Conservation (phyloP, 2,888 invertebrate species). For the Cataglyphis cursor region DNA sequence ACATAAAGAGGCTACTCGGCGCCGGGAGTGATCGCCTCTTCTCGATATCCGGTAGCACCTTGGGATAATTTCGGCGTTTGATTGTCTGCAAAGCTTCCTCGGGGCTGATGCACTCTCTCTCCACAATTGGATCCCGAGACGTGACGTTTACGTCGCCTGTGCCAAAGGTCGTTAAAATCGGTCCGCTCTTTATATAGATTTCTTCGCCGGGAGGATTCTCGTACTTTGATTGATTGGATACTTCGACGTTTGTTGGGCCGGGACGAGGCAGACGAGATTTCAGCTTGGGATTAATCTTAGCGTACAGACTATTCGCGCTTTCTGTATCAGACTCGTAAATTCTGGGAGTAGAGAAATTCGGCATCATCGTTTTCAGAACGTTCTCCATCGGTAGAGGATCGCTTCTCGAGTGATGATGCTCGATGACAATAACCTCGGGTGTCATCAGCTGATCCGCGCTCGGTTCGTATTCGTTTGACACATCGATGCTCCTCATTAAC, state of each 20-base stretch:
- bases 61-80: slow-evolving; percentile 93
- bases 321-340: slow-evolving; percentile 84
- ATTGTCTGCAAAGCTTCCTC: slow-evolving; percentile 92
- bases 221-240: slow-evolving; percentile 33
- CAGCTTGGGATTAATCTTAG: slow-evolving; percentile 83
- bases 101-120: slow-evolving; percentile 87
- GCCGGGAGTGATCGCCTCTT: slow-evolving; percentile 84
- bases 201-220: slow-evolving; percentile 65
- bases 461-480: slow-evolving; percentile 66
- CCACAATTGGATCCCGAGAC: slow-evolving; percentile 88
- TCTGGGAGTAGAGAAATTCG: slow-evolving; percentile 82
- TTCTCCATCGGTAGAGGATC: slow-evolving; percentile 85
- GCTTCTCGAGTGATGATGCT: slow-evolving; percentile 85
- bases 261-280: slow-evolving; percentile 79
- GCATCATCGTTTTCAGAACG: slow-evolving; percentile 82
- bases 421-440: slow-evolving; percentile 84
- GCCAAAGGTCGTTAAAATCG: slow-evolving; percentile 82
- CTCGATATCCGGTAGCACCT: slow-evolving; percentile 93
- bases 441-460: slow-evolving; percentile 67
- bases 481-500: slow-evolving; percentile 88
- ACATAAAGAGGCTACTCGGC: slow-evolving; percentile 77
- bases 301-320: slow-evolving; percentile 84
- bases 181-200: slow-evolving; percentile 78
- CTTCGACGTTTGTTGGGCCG: slow-evolving; percentile 59
- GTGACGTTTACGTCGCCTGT: slow-evolving; percentile 91